These are phyloP conservation scores for Dicycla oo DNA, from an alignment of 2,888 invertebrate species.

Conservation along the genomic window DNA sequence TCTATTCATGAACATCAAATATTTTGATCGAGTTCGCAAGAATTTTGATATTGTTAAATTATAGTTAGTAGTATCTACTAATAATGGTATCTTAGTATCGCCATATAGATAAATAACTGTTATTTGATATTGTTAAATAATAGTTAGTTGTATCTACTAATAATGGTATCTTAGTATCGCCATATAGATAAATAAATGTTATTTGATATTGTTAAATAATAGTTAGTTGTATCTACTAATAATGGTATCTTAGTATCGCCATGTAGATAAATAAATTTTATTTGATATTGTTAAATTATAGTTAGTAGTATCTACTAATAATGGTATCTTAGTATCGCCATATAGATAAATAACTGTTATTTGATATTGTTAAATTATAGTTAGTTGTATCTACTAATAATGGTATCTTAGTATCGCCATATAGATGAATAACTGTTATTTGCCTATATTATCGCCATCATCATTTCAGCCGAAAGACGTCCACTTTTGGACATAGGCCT, in stretches of 20 bases:
- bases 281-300: not conserved
- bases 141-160: too few relatives aligned
- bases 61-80: not conserved
- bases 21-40: slow-evolving; percentile 11
- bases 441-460: not conserved
- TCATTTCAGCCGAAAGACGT: not conserved
- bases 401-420: slow-evolving; percentile 1
- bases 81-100: slow-evolving; percentile 6
- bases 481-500: not conserved
- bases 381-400: not conserved
- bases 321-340: slow-evolving; percentile 4
- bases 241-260: slow-evolving; percentile 4
- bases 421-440: not conserved
- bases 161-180: slow-evolving; percentile 6
- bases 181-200: not conserved
- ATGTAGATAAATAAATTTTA: not conserved
- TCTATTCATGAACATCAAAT: slow-evolving; percentile 8
- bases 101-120: not conserved
- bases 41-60: slow-evolving; percentile 1
- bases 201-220: too few relatives aligned
- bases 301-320: not conserved
- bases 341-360: not conserved
- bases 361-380: too few relatives aligned
- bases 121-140: too few relatives aligned
- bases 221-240: not conserved